phyloP scores from a whole-genome alignment of 35 echinoderm and acorn worm genomes.

The Heliocidaris tuberculata region DNA sequence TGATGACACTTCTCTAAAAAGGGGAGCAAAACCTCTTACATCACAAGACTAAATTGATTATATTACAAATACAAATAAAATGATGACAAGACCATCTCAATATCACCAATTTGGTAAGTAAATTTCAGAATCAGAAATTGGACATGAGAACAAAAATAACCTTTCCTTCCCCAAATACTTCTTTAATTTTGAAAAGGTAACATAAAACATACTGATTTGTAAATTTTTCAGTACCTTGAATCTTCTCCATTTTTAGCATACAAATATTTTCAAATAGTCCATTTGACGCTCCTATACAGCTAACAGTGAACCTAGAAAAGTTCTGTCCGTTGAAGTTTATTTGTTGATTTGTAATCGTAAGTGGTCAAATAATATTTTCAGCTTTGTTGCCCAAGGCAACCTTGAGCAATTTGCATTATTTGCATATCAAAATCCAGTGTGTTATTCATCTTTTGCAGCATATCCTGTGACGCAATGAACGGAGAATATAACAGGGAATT shows the following conservation, averaged over 20 bases:
- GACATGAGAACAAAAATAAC: not conserved
- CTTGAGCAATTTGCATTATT: no score
- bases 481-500: no score
- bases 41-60: constrained; percentile 13
- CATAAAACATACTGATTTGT: not conserved
- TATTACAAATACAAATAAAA: not conserved
- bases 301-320: no score
- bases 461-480: no score
- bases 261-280: not conserved
- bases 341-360: no score
- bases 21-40: not conserved
- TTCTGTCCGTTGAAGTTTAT: no score
- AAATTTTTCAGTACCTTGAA: not conserved
- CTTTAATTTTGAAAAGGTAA: not conserved
- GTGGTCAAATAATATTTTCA: no score
- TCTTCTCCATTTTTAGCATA: not conserved
- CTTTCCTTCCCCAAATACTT: not conserved
- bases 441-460: no score
- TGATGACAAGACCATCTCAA: not conserved
- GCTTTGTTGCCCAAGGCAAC: no score
- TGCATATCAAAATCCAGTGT: no score
- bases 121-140: not conserved
- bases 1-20: constrained; percentile 13
- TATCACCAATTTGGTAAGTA: not conserved
- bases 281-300: no score